These are phyloP conservation scores for Epirrhoe tristata DNA, from an alignment of 2,888 invertebrate genomes.

Conservation along the genomic window DNA sequence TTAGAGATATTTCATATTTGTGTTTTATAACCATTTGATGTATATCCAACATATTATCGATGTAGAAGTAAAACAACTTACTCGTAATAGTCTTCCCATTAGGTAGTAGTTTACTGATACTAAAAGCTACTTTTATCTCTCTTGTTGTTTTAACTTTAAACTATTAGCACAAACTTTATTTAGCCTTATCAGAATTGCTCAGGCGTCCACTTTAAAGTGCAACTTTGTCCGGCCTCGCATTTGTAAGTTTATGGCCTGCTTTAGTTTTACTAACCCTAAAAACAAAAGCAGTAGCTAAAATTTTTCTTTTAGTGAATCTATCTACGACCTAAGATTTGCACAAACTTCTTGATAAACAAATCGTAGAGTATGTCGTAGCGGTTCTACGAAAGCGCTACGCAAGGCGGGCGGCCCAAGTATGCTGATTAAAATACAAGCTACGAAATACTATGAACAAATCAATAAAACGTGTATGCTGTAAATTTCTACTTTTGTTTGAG, in stretches of 20 bases:
- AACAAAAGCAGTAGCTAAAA: not conserved
- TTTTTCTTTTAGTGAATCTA: not conserved
- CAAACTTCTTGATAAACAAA: conserved; percentile 7
- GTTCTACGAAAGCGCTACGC: conserved; percentile 24
- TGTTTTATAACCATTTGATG: too few relatives aligned
- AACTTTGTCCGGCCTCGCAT: conserved; percentile 17
- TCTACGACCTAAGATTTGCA: not conserved
- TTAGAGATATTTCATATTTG: too few relatives aligned
- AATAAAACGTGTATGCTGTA: not conserved
- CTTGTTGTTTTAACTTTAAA: not conserved
- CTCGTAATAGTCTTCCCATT: not conserved
- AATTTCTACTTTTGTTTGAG: not conserved
- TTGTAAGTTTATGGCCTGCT: conserved; percentile 19
- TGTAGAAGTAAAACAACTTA: not conserved
- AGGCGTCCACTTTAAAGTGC: conserved; percentile 15
- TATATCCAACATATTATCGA: too few relatives aligned
- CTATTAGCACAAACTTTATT: conserved; percentile 10
- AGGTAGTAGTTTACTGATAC: not conserved
- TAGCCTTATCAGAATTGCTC: conserved; percentile 20
- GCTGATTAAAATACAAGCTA: conserved; percentile 1
- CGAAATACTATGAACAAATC: conserved; percentile 4
- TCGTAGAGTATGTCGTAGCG: conserved; percentile 16
- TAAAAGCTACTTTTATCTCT: not conserved
- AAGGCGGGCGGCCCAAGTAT: conserved; percentile 17
- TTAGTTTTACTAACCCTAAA: conserved; percentile 9